phyloP scores from a whole-genome alignment of 2,113 vertebrate genomes.

The Orientallactaga bullata region DNA sequence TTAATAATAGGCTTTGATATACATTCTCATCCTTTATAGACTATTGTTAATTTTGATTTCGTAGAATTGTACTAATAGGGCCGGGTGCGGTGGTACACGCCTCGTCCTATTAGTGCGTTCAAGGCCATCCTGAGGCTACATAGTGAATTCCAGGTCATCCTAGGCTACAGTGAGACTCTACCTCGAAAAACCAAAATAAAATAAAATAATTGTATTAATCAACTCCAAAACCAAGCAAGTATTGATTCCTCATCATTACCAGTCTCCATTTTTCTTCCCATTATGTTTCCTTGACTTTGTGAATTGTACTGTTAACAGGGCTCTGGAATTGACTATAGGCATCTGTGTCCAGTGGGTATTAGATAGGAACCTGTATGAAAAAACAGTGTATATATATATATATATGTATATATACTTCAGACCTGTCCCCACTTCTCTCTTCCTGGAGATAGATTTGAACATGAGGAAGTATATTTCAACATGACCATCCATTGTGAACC shows the following conservation, averaged over 20 bases:
- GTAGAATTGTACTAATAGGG: background rate
- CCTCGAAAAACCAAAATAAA: too few relatives aligned
- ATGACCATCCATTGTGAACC: background rate
- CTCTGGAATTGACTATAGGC: background rate
- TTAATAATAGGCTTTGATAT: slow-evolving; percentile 32
- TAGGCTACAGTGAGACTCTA: too few relatives aligned
- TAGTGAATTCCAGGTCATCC: too few relatives aligned
- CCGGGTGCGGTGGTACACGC: too few relatives aligned
- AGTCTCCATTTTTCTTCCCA: background rate
- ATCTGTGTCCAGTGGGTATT: background rate
- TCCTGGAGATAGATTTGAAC: slow-evolving; percentile 19
- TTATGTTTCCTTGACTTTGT: slow-evolving; percentile 19
- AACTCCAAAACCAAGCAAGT: background rate
- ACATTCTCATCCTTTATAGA: background rate
- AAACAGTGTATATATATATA: background rate
- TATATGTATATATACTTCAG: background rate
- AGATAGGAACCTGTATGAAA: background rate
- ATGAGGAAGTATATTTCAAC: too few relatives aligned
- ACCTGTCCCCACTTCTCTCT: background rate
- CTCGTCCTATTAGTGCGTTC: too few relatives aligned
- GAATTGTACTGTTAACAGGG: background rate
- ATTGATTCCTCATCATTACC: background rate
- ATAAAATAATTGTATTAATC: background rate
- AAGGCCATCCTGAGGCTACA: too few relatives aligned
- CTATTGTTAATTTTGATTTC: slow-evolving; percentile 28